Base-by-base conservation (phyloP, 2,797 vertebrate species). In the Gymnoscopelus microlampas region DNA sequence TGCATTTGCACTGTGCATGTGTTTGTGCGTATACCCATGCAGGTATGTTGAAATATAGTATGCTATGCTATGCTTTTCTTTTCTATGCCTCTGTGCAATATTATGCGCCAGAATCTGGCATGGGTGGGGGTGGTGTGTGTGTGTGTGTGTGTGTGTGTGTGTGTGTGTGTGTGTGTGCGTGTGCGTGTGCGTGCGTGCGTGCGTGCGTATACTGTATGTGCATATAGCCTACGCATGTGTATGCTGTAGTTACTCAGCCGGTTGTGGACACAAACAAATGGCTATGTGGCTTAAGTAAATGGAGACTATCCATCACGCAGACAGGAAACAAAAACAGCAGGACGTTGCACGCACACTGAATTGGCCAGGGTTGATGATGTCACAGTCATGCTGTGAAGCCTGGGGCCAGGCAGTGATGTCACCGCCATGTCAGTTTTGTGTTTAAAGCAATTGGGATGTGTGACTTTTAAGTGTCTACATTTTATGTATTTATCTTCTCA, bases 251-350 rank as follows among this genome's bases (percentile, higher is more conserved):
- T 64, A 49, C 35, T 12, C 1, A 50, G 59, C 68, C 47, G 24
- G 44, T 9, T 44, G 14, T 7, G 4, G 77, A 75, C 72, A 5
- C 60, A 74, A 73, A 83, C 66, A 73, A 77, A 78, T 63, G 61
- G 54, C 63, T 29, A 9, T 63, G 58, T 56, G 48, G 53, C 50
- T 50, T 29, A 68, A 62, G 29, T 65, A 76, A 84, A 83, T 78
- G 60, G 76, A 73, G 19, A 56, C 70, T 70, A 76, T 83, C 79
- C 60, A 68, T 81, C 80, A 75, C 59, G 58, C 9, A 56, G 51
- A 11, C 0, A 4, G 54, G 15, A 63, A 70, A 66, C 61, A 66
- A 66, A 75, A 62, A 67, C 47, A 26, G 29, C 10, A 9, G 26
- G 49, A 53, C 24, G 9, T 14, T 14, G 23, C 29, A 0, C 53